Percentiles rank a stretch among this genome's conserved stretches.
phyloP scores from a whole-genome alignment of 2,888 invertebrate genomes.

The Pandemis cinnamomeana region DNA sequence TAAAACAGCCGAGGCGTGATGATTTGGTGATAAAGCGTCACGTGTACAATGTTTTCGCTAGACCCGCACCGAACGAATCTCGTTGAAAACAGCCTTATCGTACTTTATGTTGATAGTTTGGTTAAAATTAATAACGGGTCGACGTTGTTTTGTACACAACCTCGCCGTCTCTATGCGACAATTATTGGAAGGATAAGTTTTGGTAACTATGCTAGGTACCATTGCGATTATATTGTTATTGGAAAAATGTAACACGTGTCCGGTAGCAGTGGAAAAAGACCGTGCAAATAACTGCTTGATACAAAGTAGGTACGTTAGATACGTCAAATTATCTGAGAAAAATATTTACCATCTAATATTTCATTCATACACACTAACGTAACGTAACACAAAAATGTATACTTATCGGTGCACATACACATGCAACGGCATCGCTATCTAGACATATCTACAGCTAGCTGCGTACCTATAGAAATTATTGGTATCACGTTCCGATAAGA shows the following conservation, averaged over 20 bases:
- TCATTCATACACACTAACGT: background rate
- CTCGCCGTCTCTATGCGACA: constrained; percentile 35
- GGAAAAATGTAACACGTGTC: background rate
- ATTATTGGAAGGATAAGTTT: constrained; percentile 15
- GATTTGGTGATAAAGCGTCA: constrained; percentile 50
- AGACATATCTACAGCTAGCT: constrained; percentile 8
- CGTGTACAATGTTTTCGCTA: constrained; percentile 46
- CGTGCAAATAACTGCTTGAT: too few relatives aligned
- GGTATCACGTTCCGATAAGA: constrained; percentile 54
- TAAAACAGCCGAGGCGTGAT: constrained; percentile 28
- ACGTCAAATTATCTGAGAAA: background rate
- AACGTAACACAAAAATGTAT: background rate
- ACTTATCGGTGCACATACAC: background rate
- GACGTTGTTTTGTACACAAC: constrained; percentile 38
- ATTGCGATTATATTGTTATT: background rate
- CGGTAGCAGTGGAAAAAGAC: too few relatives aligned
- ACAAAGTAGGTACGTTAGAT: too few relatives aligned
- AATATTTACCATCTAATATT: background rate
- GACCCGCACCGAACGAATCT: constrained; percentile 43
- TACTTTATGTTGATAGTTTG: constrained; percentile 33
- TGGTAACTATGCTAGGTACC: background rate
- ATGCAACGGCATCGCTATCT: constrained; percentile 17
- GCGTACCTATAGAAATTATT: constrained; percentile 42
- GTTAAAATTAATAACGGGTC: constrained; percentile 37
- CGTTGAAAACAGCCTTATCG: constrained; percentile 62